These are phyloP conservation scores for Silurus asotus DNA, from an alignment of 2,113 vertebrate genomes.

Conservation along the genomic window DNA sequence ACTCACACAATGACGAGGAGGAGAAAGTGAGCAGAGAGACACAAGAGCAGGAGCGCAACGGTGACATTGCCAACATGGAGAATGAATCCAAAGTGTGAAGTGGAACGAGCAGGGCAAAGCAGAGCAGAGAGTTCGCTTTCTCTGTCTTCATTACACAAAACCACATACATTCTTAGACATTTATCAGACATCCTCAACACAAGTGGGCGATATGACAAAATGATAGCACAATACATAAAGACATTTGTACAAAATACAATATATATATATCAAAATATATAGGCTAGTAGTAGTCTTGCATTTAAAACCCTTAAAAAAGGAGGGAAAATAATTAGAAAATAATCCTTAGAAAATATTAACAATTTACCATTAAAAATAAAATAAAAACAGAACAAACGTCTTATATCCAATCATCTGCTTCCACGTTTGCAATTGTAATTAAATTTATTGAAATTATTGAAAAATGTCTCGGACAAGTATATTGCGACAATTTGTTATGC, in stretches of 20 bases:
- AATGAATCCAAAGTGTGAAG: slow-evolving; percentile 92
- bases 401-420: slow-evolving; percentile 18
- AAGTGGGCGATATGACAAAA: slow-evolving; percentile 5
- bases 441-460: not conserved
- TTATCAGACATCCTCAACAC: not conserved
- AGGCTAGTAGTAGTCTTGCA: not conserved
- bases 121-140: slow-evolving; percentile 5
- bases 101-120: not conserved
- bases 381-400: slow-evolving; percentile 11
- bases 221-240: not conserved
- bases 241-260: not conserved
- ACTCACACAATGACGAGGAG: slow-evolving; percentile 72
- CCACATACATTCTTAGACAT: slow-evolving; percentile 1
- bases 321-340: not conserved
- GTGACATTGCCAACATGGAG: slow-evolving; percentile 90
- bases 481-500: slow-evolving; percentile 1
- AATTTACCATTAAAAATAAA: not conserved
- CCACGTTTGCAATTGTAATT: not conserved
- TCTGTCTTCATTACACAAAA: not conserved
- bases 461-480: not conserved
- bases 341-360: slow-evolving; percentile 1
- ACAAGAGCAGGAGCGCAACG: slow-evolving; percentile 86
- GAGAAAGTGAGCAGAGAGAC: slow-evolving; percentile 64
- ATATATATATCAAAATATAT: not conserved
- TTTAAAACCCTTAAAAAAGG: not conserved